Base-by-base conservation (phyloP, 2,113 vertebrate species). In the Platycercus adscitus region DNA sequence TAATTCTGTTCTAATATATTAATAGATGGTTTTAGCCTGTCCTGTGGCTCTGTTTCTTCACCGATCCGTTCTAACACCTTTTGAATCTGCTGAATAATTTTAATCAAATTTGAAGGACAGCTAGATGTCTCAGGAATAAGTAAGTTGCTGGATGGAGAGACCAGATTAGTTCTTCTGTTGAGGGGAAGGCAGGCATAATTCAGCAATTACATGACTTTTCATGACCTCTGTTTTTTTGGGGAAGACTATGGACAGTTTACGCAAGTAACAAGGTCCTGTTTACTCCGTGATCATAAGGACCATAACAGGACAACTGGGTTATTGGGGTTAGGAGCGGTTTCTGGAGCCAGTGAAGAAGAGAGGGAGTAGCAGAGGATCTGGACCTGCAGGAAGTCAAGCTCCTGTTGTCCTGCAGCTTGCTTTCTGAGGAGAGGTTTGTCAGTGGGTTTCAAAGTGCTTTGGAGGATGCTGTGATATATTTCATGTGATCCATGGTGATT, bases 1-100 rank as follows among this genome's bases (percentile, higher is more conserved):
- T 50, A 70, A 68, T 90, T 87, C 68, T 58, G 71, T 90, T 88
- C 81, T 95, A 95, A 91, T 96, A 71, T 55, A 86, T 91, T 94
- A 96, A 88, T 95, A 90, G 58, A 46, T 83, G 56, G 0, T 35
- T 90, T 81, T 81, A 92, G 39, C 39, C 29, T 39, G 33, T 47
- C 7, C 61, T 56, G 33, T 79, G 83, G 10, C 33, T 86, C 43
- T 87, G 69, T 50, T 86, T 81, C 83, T 86, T 86, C 52, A 20
- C 13, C 70, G 10, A 86, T 88, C 77, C 39, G 68, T 81, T 72
- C n/a, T 63, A 92, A 29, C 49, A 73, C 55, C 64, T 88, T 83
- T 71, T 91, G 33, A 89, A 64, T 75, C 73, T 89, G 43, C 43
- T 71, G 56, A 39, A 47, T 77, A 63, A 37, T 83, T 84, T 64